These are phyloP conservation scores for western clawed frog (Xenopus tropicalis) DNA, from an alignment of 2,113 vertebrate genomes.

Conservation along the genomic window UCB_Xtro_10.0 CM004445.2:130770001-130770500, in stretches of 20 bases:
- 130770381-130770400: too few relatives aligned
- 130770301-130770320: too few relatives aligned
- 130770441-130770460: too few relatives aligned
- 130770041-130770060: constrained; percentile 95
- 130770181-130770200: not conserved
- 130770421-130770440: too few relatives aligned
- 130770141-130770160: constrained; percentile 95
- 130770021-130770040: constrained; percentile 65
- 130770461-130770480: too few relatives aligned
- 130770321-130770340: too few relatives aligned
- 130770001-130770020: not conserved
- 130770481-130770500: too few relatives aligned
- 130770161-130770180: constrained; percentile 94
- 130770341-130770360: too few relatives aligned
- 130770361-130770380: too few relatives aligned
- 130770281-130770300: too few relatives aligned
- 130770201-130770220: constrained; percentile 11
- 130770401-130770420: too few relatives aligned
- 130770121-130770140: constrained; percentile 96
- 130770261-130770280: not conserved
- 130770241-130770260: not conserved
- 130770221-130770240: not conserved
- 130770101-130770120: constrained; percentile 98
- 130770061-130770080: constrained; percentile 97
- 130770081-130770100: constrained; percentile 92